Evolutionary conservation across 2,888 invertebrate species (phyloP).

Genomic region (Aphrophora alni): DNA sequence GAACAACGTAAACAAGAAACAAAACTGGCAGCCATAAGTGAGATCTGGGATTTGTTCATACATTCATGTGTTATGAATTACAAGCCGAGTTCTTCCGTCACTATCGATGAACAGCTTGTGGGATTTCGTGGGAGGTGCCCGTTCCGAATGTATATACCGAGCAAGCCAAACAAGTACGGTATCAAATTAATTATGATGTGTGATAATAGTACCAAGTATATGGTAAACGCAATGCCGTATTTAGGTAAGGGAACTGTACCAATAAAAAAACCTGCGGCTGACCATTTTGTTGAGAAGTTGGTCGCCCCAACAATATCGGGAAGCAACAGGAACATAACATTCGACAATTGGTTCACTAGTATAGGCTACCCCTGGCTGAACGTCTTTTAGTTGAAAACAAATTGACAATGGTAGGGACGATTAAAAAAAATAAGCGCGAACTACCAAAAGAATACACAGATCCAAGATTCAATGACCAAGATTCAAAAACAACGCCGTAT

Average conservation of each 20-base stretch:
- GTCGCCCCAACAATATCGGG: conserved; percentile 2
- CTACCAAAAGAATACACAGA: conserved; percentile 14
- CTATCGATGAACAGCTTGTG: conserved; percentile 49
- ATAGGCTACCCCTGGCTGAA: conserved; percentile 42
- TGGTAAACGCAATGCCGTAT: conserved; percentile 37
- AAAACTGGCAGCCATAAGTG: too few relatives aligned
- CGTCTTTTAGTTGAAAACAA: conserved; percentile 33
- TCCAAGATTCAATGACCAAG: neutral
- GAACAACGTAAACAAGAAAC: too few relatives aligned
- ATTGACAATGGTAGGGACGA: conserved; percentile 13
- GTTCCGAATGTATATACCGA: conserved; percentile 44
- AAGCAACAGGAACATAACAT: conserved; percentile 40
- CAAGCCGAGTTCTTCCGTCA: conserved; percentile 42
- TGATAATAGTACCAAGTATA: conserved; percentile 27
- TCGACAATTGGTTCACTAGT: conserved; percentile 44
- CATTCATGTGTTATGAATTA: neutral
- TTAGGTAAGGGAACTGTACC: conserved; percentile 34
- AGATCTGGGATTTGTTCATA: too few relatives aligned
- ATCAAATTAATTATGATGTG: conserved; percentile 43
- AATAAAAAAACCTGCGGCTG: neutral
- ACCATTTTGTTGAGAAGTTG: conserved; percentile 33
- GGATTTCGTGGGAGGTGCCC: conserved; percentile 47
- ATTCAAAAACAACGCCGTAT: neutral
- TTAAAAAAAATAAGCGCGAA: neutral
- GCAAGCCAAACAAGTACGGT: conserved; percentile 49